Evolutionary conservation across 1,140 invertebrate genomes (phyloP).

Genomic region (Physella acuta): DNA sequence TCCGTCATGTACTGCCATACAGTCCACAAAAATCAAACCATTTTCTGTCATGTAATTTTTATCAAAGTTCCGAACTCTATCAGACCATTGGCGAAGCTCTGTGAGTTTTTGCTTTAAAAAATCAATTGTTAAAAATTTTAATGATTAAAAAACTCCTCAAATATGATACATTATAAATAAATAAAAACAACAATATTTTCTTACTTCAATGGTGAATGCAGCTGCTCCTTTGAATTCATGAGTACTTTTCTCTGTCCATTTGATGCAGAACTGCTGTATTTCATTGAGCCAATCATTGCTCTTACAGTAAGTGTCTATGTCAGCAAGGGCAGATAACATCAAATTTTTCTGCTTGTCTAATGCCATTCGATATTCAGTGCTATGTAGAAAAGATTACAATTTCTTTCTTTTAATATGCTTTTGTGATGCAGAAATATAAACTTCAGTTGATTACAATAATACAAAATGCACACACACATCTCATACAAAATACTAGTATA

Average conservation of each 20-base stretch:
- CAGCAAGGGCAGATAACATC: slow-evolving; percentile 43
- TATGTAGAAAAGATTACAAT: no score
- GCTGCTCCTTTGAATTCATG: slow-evolving; percentile 48
- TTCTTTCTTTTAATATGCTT: no score
- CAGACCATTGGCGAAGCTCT: slow-evolving; percentile 53
- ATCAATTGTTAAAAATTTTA: no score
- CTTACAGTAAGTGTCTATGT: slow-evolving; percentile 54
- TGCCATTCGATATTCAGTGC: slow-evolving; percentile 44
- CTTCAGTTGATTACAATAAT: no score
- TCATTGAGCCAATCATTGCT: slow-evolving; percentile 55
- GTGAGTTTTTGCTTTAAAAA: slow-evolving; percentile 55
- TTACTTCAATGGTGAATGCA: slow-evolving; percentile 57
- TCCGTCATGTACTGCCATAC: slow-evolving; percentile 48
- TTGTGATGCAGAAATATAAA: no score
- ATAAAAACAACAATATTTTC: no score
- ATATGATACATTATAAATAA: no score
- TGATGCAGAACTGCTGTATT: slow-evolving; percentile 51
- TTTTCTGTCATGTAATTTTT: slow-evolving; percentile 51
- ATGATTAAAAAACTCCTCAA: no score
- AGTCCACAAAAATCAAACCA: slow-evolving; percentile 54
- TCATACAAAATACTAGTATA: no score
- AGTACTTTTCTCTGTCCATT: slow-evolving; percentile 51
- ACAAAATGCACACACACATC: no score
- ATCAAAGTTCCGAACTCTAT: slow-evolving; percentile 55
- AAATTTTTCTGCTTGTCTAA: slow-evolving; percentile 36